Percentiles rank a stretch among this genome's conserved stretches.
Conservation (phyloP, 1,140 invertebrate genomes). For the Scaptomyza montana region DNA sequence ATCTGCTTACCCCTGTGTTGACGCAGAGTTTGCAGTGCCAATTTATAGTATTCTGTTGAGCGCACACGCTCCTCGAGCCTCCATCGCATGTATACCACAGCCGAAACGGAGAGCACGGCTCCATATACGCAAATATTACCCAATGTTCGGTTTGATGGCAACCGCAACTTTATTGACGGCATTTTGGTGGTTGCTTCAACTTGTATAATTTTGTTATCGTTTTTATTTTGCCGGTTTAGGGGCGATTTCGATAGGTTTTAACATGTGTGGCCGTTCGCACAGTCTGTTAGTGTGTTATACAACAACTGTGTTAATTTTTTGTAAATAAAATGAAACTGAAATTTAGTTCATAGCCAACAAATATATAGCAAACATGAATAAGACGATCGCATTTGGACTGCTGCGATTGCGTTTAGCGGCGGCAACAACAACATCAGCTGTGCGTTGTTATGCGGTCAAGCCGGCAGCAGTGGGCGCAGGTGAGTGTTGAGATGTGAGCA, state of each 20-base stretch:
- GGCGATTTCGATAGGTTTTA: conserved; percentile 32
- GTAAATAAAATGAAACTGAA: conserved; percentile 38
- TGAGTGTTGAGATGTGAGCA: conserved; percentile 13
- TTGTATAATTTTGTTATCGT: conserved; percentile 52
- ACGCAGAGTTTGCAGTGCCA: conserved; percentile 85
- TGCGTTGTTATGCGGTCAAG: conserved; percentile 67
- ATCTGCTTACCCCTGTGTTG: conserved; percentile 81
- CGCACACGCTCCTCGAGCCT: conserved; percentile 84
- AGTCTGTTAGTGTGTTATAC: conserved; percentile 32
- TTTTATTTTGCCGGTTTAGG: conserved; percentile 36
- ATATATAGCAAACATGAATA: conserved; percentile 34
- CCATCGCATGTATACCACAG: conserved; percentile 83
- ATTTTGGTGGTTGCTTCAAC: conserved; percentile 30
- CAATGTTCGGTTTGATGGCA: conserved; percentile 84
- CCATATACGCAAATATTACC: conserved; percentile 85
- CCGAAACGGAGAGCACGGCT: conserved; percentile 84
- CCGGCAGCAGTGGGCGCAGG: conserved; percentile 54
- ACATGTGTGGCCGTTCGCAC: conserved; percentile 27
- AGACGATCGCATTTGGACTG: conserved; percentile 32
- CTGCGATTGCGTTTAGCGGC: conserved; percentile 51
- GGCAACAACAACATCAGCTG: conserved; percentile 26
- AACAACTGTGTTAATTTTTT: conserved; percentile 26
- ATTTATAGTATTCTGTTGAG: conserved; percentile 85
- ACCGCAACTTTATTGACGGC: conserved; percentile 45
- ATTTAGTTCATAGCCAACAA: neutral